These are phyloP conservation scores for Rambutsinella grinnellia DNA, from an alignment of 2,888 invertebrate genomes.

Conservation along the genomic window DNA sequence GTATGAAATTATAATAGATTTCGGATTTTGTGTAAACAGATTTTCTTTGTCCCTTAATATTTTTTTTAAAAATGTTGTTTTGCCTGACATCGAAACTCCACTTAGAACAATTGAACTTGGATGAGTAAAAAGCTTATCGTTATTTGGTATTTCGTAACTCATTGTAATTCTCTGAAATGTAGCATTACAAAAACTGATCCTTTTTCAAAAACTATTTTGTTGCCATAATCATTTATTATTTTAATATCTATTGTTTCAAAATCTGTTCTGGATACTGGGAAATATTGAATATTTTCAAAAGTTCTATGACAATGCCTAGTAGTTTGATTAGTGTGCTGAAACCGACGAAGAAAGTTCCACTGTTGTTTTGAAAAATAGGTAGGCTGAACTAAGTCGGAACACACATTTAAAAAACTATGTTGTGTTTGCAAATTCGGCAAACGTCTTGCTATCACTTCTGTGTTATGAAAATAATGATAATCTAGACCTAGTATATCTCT, in stretches of 20 bases:
- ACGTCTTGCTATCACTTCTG: too few relatives aligned
- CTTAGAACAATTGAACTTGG: slow-evolving; percentile 27
- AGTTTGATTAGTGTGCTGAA: not conserved
- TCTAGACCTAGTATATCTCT: slow-evolving; percentile 2
- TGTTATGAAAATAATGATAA: not conserved
- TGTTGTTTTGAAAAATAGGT: not conserved
- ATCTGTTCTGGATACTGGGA: slow-evolving; percentile 3
- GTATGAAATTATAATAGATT: slow-evolving; percentile 7
- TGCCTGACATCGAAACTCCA: slow-evolving; percentile 28
- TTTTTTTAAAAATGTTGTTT: slow-evolving; percentile 16
- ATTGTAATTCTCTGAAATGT: not conserved
- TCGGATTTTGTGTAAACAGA: not conserved
- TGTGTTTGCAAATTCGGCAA: not conserved
- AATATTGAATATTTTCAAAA: not conserved
- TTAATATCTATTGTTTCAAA: slow-evolving; percentile 6
- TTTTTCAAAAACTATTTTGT: not conserved
- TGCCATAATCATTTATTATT: not conserved
- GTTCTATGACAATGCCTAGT: not conserved
- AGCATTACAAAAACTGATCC: not conserved
- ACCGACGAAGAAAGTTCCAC: not conserved
- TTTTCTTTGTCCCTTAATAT: slow-evolving; percentile 8
- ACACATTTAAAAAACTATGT: slow-evolving; percentile 19
- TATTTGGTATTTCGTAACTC: not conserved
- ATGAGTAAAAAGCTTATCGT: slow-evolving; percentile 14
- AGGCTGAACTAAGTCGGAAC: slow-evolving; percentile 14